Conservation (phyloP, 2,888 invertebrate genomes). For the Cantharis flavilabris region DNA sequence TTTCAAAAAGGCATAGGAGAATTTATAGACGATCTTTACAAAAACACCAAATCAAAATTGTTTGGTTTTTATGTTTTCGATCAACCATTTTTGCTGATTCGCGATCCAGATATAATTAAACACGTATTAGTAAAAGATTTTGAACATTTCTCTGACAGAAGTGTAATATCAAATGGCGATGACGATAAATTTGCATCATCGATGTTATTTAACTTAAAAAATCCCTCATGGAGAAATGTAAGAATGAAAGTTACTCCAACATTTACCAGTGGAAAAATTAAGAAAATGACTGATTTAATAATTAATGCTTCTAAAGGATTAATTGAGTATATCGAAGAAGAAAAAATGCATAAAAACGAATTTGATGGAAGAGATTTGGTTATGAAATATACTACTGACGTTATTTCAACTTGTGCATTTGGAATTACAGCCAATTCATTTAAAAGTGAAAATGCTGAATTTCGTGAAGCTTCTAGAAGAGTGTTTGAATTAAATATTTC, state of each 20-base stretch:
- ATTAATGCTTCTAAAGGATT: conserved; percentile 47
- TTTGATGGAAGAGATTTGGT: conserved; percentile 46
- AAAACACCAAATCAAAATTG: conserved; percentile 39
- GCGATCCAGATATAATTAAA: conserved; percentile 54
- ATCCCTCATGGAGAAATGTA: conserved; percentile 58
- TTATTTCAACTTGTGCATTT: conserved; percentile 57
- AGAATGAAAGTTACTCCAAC: conserved; percentile 58
- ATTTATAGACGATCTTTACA: conserved; percentile 40
- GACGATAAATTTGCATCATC: conserved; percentile 53
- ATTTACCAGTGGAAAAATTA: conserved; percentile 59
- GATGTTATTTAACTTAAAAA: conserved; percentile 53
- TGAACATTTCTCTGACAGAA: conserved; percentile 54
- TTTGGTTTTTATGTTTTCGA: conserved; percentile 56
- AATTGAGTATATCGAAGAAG: conserved; percentile 45
- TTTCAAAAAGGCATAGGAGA: conserved; percentile 41
- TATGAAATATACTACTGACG: conserved; percentile 55
- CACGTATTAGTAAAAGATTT: conserved; percentile 55
- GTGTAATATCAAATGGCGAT: conserved; percentile 50
- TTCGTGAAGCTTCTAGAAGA: conserved; percentile 48
- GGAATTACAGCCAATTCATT: conserved; percentile 55
- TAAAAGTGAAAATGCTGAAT: conserved; percentile 47
- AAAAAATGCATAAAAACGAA: conserved; percentile 41
- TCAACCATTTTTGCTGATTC: conserved; percentile 52
- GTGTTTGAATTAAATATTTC: conserved; percentile 46
- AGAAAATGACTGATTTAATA: conserved; percentile 56